Base-by-base conservation (phyloP, 2,888 invertebrate genomes). In the Petrolisthes cinctipes region DNA sequence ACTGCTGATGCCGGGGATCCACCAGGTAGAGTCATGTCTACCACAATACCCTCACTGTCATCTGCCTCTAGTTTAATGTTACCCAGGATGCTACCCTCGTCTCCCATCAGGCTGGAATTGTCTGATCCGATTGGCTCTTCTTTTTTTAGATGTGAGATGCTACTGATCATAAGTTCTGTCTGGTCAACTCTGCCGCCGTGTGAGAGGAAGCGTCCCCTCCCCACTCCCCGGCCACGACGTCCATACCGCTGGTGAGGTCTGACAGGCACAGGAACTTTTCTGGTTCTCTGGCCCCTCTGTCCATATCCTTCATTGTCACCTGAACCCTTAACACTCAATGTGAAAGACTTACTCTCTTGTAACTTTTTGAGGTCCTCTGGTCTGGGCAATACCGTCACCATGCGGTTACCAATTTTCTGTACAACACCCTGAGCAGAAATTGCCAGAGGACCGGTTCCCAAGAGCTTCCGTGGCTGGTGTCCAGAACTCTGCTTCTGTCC, bases 361-460 rank as follows among this genome's bases (percentile, higher is more conserved):
- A 90, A 61, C 57, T 87, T 90, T 51, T 90, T 86, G 17, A 90
- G 66, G 57, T 90, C 90, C 83, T 90, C 90, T 68, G 90, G 90
- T 37, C 90, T 81, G 5, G 90, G 90, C 57, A 90, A 66, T 14
- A 90, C 89, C 9, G 90, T 90, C 6, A 90, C 90, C 61, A 88
- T 71, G 23, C 90, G 82, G 66, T 89, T 89, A 53, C 88, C 88
- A 68, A 90, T 89, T 56, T 89, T 87, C 82, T 90, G 89, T 17
- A 90, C 75, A 78, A 90, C 87, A 54, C 90, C 90, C 37, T 90
- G 90, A 20, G 90, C 90, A 71, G 89, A 89, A 56, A 90, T 90
- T 20, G 90, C 90, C 57, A 88, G 37, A n/a, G 90, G 90, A 54
- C 90, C 90, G 57, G 88, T 81, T 7, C 90, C 90, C 37, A 90